A percentile compares a stretch with the other conserved stretches of the same genome.
Conservation (phyloP, 2,888 invertebrate genomes). For the Ennomos quercinarius region DNA sequence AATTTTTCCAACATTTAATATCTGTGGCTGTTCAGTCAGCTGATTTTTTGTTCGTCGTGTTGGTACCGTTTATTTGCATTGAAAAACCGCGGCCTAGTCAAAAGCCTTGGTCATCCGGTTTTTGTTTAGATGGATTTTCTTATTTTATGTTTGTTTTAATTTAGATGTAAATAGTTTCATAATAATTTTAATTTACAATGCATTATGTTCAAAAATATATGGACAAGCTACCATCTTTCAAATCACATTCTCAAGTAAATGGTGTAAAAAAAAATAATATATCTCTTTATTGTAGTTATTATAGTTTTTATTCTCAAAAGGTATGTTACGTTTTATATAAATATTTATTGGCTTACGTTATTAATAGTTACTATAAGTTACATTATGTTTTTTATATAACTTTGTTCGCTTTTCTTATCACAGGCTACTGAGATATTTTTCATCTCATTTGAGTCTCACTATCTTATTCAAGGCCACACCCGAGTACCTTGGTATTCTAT, state of each 20-base stretch:
- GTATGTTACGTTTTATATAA: constrained; percentile 66
- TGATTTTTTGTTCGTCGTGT: constrained; percentile 69
- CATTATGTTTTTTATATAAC: too few relatives aligned
- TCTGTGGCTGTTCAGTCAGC: constrained; percentile 59
- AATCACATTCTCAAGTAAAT: constrained; percentile 53
- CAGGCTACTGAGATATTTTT: too few relatives aligned
- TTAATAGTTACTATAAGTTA: too few relatives aligned
- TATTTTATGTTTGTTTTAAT: constrained; percentile 32
- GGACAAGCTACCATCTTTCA: constrained; percentile 65
- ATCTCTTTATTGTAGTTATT: constrained; percentile 88
- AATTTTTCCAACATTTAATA: too few relatives aligned
- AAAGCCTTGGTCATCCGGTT: constrained; percentile 53
- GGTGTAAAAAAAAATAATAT: constrained; percentile 76
- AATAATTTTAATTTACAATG: constrained; percentile 55
- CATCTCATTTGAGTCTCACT: too few relatives aligned
- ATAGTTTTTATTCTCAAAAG: constrained; percentile 91
- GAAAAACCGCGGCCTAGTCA: constrained; percentile 58
- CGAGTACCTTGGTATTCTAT: too few relatives aligned
- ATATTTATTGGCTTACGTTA: too few relatives aligned
- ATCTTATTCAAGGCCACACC: too few relatives aligned
- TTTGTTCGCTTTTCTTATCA: too few relatives aligned
- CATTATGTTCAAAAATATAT: constrained; percentile 78
- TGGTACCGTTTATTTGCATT: constrained; percentile 57
- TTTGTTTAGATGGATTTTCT: constrained; percentile 44
- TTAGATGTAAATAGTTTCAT: constrained; percentile 37